Conservation (phyloP, 2,113 vertebrate genomes). For the Pipa parva region DNA sequence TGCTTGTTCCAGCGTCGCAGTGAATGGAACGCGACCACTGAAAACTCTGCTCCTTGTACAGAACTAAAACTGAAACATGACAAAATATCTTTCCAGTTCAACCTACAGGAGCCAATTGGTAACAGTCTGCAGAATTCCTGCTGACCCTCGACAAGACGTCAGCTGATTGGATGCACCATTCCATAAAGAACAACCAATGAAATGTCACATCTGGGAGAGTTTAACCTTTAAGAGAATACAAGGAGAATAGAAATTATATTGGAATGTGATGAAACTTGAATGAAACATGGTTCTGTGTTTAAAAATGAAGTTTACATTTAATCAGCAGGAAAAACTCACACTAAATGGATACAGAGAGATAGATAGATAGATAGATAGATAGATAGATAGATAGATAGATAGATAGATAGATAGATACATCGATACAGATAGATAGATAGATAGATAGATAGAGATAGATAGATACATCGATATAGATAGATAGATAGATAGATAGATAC, state of each 20-base stretch:
- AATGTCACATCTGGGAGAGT: slow-evolving; percentile 30
- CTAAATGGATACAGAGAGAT: no score
- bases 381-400: no score
- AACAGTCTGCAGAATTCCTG: slow-evolving; percentile 26
- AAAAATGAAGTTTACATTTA: not conserved
- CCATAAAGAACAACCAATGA: slow-evolving; percentile 12
- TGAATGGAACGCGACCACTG: no score
- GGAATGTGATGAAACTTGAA: not conserved
- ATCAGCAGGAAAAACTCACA: not conserved
- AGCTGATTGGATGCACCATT: slow-evolving; percentile 24
- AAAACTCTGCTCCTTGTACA: slow-evolving; percentile 13
- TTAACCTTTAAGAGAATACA: slow-evolving; percentile 10
- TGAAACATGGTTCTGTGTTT: not conserved
- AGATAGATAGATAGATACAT: no score
- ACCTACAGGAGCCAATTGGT: slow-evolving; percentile 16
- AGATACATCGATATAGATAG: no score
- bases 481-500: no score
- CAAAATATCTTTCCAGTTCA: slow-evolving; percentile 21
- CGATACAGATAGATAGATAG: no score
- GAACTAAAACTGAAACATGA: slow-evolving; percentile 8
- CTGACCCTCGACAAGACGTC: slow-evolving; percentile 20
- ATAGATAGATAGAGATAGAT: no score
- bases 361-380: no score
- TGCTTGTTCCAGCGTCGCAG: no score
- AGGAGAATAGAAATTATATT: not conserved